Evolutionary conservation across 1,140 invertebrate genomes (phyloP).

Genomic region (Drosophila ogumai): DNA sequence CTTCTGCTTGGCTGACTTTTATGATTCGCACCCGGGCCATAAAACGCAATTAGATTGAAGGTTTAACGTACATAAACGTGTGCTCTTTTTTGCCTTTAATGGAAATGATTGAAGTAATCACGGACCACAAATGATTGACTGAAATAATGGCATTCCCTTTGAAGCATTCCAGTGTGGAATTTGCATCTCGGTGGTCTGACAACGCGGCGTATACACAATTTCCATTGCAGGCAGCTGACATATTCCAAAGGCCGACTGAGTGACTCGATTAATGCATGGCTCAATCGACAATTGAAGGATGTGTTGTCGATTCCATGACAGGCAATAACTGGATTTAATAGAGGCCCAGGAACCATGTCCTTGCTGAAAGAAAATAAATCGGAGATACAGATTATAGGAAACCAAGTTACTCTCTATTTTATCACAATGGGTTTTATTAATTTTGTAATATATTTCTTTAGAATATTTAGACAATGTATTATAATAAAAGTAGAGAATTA

Average conservation of each 20-base stretch:
- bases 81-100: conserved; percentile 28
- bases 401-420: too few species aligned
- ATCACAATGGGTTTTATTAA: too few species aligned
- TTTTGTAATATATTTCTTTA: too few species aligned
- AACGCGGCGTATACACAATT: conserved; percentile 28
- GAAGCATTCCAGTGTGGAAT: neutral
- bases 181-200: conserved; percentile 10
- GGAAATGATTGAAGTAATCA: conserved; percentile 66
- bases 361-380: too few species aligned
- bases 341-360: too few species aligned
- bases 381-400: too few species aligned
- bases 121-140: conserved; percentile 20
- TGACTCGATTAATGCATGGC: conserved; percentile 4
- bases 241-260: conserved; percentile 5
- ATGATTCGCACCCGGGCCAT: conserved; percentile 50
- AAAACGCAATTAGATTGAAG: conserved; percentile 74
- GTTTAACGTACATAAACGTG: conserved; percentile 38
- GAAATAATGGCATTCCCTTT: neutral
- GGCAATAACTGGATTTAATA: neutral
- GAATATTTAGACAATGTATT: too few species aligned
- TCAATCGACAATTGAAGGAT: too few species aligned
- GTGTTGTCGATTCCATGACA: neutral
- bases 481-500: too few species aligned
- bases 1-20: conserved; percentile 32
- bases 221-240: neutral